Conservation (phyloP, 2,113 vertebrate genomes). For the Ceuthmochares aereus region DNA sequence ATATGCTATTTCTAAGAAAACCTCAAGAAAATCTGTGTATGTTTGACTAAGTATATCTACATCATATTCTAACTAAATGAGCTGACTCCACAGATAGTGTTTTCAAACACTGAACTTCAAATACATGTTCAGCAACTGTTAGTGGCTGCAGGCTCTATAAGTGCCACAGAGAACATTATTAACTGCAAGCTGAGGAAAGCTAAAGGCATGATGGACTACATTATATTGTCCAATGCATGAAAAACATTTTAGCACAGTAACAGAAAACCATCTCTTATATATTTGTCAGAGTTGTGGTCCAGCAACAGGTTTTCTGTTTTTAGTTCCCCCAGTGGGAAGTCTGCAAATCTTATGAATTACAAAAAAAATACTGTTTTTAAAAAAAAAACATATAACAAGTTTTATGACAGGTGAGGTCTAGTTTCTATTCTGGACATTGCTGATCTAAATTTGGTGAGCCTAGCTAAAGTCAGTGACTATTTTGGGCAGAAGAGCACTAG, state of each 20-base stretch:
- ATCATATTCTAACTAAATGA: background rate
- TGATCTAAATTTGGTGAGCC: background rate
- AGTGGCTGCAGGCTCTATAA: constrained; percentile 14
- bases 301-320: background rate
- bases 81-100: background rate
- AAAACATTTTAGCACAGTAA: background rate
- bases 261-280: background rate
- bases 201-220: background rate
- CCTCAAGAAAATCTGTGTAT: background rate
- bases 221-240: background rate
- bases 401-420: background rate
- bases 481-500: background rate
- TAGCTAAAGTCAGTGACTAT: background rate
- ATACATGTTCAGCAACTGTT: constrained; percentile 20
- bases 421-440: background rate
- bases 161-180: background rate
- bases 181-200: background rate
- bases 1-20: background rate
- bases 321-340: background rate
- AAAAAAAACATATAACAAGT: background rate
- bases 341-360: background rate
- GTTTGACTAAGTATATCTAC: background rate
- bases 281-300: background rate
- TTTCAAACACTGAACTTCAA: constrained; percentile 1
- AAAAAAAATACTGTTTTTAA: background rate